These are phyloP conservation scores for Watsonalla binaria DNA, from an alignment of 2,888 invertebrate genomes.

Conservation along the genomic window DNA sequence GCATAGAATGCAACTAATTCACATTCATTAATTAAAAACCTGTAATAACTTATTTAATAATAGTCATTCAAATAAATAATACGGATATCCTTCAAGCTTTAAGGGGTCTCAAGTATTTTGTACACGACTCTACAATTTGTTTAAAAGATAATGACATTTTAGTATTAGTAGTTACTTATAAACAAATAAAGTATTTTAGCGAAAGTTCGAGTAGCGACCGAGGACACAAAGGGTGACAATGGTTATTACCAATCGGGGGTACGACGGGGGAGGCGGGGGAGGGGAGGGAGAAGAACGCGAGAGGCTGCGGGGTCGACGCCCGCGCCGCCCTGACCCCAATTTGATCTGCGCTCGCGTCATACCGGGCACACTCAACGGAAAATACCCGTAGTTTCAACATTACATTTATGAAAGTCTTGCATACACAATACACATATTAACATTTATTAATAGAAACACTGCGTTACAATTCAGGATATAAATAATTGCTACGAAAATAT, in stretches of 20 bases:
- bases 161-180: no score
- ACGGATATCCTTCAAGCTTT: no score
- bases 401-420: slow-evolving; percentile 25
- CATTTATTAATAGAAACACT: no score
- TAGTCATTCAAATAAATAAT: no score
- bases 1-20: no score
- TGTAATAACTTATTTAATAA: no score
- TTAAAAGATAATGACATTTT: no score
- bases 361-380: slow-evolving; percentile 70
- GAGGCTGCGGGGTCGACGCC: slow-evolving; percentile 71
- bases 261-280: slow-evolving; percentile 22
- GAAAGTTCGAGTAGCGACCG: not conserved
- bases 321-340: slow-evolving; percentile 78
- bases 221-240: slow-evolving; percentile 8
- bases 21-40: no score
- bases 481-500: no score
- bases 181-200: slow-evolving; percentile 1
- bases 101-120: no score
- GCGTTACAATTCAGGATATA: no score
- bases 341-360: slow-evolving; percentile 72
- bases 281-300: slow-evolving; percentile 28
- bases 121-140: no score
- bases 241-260: slow-evolving; percentile 19
- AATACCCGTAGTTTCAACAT: slow-evolving; percentile 64
- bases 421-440: not conserved